Evolutionary conservation across 2,113 vertebrate genomes (phyloP), one percentile per base, ranked within the genome.

Genomic region (Paedocypris sp.): DNA sequence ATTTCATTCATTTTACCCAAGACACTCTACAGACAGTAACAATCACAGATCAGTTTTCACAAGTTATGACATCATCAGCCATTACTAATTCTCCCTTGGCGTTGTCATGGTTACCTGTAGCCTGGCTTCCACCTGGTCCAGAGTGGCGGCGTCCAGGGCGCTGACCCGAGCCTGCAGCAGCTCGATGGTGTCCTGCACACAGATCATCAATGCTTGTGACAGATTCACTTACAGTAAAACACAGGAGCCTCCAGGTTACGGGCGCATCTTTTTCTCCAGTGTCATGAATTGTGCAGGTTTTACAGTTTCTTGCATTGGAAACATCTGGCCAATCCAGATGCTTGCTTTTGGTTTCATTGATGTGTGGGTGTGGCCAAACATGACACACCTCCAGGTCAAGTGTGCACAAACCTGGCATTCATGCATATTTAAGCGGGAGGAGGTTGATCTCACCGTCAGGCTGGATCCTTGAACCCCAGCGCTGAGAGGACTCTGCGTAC

Each of bases 1-100:
- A 97, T 93, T 75, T 97, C 93, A 39, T 97, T 96, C 88, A 94
- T 90, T 68, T 97, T 97, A 10, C 91, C 93, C 57, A 97, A 80
- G 59, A 97, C 90, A 12, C 93, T 94, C 93, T 97, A 73, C 31
- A 63, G 22, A 50, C 36, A 74, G 5, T 15, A 10, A 16, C 7
- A 35, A 1, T 38, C 23, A 12, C 5, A 28, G 7, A 20, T 9
- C 20, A 26, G 33, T 6, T 31, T 28, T 41, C 16, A 54, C 6
- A 18, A 38, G 6, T 16, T 1, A 58, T 43, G 4, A n/a, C 50
- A 3, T 42, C 43, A 5, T 29, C 8, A 39, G 20, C 15, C 12
- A 18, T 33, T 1, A n/a, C n/a, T n/a, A n/a, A n/a, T n/a, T n/a
- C n/a, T n/a, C n/a, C n/a, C n/a, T n/a, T n/a, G 7, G 8, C n/a